Base-by-base conservation (phyloP, 2,797 vertebrate genomes). In the Hydrolagus colliei region DNA sequence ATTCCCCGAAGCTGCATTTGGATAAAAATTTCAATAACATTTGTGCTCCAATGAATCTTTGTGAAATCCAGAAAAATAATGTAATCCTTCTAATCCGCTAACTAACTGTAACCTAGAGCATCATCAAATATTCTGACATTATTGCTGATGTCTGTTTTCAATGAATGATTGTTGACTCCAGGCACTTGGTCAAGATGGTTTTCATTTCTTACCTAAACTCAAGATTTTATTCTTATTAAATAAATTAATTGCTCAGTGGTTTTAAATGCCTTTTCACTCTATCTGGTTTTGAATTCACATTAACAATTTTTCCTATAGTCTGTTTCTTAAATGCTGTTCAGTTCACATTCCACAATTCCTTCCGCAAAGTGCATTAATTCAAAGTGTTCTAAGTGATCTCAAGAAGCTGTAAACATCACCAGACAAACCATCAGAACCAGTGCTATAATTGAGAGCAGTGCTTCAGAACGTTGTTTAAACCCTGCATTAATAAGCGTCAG, bases 21-120 rank as follows among this genome's bases (percentile, higher is more conserved):
- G 79, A 32, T 82, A 35, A 27, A 84, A 41, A 35, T 84, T 84
- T 67, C 20, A 84, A 41, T 84, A 71, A 84, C 16, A 71, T 84
- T 77, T 77, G 79, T 84, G 16, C 41, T 84, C 65, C 16, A 84
- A 84, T 84, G 79, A 84, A 71, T 32, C 65, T 84, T 84, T 84
- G 79, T 52, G 9, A 52, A 52, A 52, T 52, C 41, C 41, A 52
- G 41, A 6, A 52, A 52, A 52, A 4, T 32, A 84, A 84, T 71
- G 79, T 63, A 84, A 84, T 32, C 65, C 41, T 68, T 35, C 65
- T 84, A 84, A 84, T 84, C 71, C 18, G 22, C 65, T 6, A 41
- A 67, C 8, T 84, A 84, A 68, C 52, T 84, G 71, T 84, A 84
- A 84, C 27, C 79, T 65, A 82, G 11, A 82, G 79, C 79, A 14